phyloP scores from a whole-genome alignment of 2,113 vertebrate genomes.

The Melanerpes formicivorus region DNA sequence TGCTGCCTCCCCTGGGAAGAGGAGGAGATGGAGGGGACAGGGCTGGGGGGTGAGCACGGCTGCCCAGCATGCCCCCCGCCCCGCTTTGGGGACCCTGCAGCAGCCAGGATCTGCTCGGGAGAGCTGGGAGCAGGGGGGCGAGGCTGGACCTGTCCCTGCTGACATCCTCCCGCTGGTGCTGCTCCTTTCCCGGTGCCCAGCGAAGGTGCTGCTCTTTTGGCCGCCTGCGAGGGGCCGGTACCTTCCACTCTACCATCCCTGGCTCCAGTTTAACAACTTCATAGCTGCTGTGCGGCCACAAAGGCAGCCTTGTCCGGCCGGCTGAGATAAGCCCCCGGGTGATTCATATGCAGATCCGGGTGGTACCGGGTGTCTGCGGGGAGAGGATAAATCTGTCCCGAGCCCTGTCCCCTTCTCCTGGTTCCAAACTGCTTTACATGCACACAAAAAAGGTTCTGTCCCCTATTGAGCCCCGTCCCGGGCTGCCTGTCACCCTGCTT shows the following conservation, averaged over 20 bases:
- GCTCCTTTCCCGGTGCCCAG: rapidly evolving
- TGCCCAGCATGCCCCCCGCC: too few species aligned
- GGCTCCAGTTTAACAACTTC: constrained; percentile 2
- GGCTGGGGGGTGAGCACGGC: too few species aligned
- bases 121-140: too few species aligned
- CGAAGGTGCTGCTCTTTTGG: neutral
- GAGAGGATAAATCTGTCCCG: constrained; percentile 15
- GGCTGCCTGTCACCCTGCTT: constrained; percentile 16
- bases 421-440: constrained; percentile 55
- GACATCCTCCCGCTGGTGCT: too few species aligned
- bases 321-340: neutral
- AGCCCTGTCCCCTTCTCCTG: neutral
- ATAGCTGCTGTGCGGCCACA: neutral
- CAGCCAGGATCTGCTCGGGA: too few species aligned
- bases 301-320: constrained; percentile 42
- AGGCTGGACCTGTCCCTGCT: too few species aligned
- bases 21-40: neutral
- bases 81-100: too few species aligned
- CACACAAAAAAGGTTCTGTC: constrained; percentile 41
- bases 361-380: constrained; percentile 23
- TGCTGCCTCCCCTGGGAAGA: neutral
- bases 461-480: neutral
- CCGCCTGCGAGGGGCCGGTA: neutral
- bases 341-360: constrained; percentile 63
- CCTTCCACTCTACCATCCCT: neutral